A percentile compares a stretch with the other conserved stretches of the same genome.
These are phyloP conservation scores for Trissolcus japonicus DNA, from an alignment of 2,888 invertebrate species.

Conservation along the genomic window DNA sequence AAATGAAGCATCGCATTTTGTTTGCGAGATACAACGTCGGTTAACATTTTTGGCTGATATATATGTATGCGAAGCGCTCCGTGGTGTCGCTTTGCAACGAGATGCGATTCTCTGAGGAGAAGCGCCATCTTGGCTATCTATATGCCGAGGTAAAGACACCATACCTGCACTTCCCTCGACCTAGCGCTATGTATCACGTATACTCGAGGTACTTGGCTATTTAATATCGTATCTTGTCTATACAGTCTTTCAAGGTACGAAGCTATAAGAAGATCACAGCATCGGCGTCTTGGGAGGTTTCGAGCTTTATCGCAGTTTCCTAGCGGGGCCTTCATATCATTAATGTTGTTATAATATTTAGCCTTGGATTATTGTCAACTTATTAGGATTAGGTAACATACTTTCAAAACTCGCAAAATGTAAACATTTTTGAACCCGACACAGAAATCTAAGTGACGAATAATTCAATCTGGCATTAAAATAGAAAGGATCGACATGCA, in stretches of 20 bases:
- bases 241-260: constrained; percentile 52
- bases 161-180: constrained; percentile 56
- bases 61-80: constrained; percentile 57
- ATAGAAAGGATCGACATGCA: constrained; percentile 49
- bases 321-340: constrained; percentile 57
- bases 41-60: constrained; percentile 45
- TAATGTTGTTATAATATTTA: constrained; percentile 47
- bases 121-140: constrained; percentile 59
- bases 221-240: constrained; percentile 63
- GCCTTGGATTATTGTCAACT: constrained; percentile 17
- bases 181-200: constrained; percentile 57
- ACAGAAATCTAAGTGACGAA: constrained; percentile 2
- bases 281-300: constrained; percentile 57
- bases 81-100: constrained; percentile 52
- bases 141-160: constrained; percentile 56
- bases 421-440: not conserved
- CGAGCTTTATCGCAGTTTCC: constrained; percentile 63
- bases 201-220: constrained; percentile 59
- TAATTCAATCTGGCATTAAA: constrained; percentile 39
- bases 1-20: constrained; percentile 47
- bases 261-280: constrained; percentile 56
- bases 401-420: not conserved
- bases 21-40: constrained; percentile 49
- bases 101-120: constrained; percentile 59
- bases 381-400: not conserved